These are phyloP conservation scores for Agriopis leucophaearia DNA, from an alignment of 2,888 invertebrate species.

Conservation along the genomic window DNA sequence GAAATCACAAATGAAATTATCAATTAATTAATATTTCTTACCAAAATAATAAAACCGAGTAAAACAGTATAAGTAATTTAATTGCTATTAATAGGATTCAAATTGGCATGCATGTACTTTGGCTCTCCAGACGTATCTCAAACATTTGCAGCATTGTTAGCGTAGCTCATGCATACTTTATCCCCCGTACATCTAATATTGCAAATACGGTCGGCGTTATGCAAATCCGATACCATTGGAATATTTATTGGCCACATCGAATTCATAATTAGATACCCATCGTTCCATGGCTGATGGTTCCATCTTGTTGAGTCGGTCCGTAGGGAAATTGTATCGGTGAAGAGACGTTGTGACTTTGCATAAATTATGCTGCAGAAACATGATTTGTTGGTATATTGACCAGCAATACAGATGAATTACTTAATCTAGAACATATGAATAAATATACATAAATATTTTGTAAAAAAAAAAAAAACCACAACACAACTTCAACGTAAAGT, in stretches of 20 bases:
- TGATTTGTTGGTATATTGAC: conserved; percentile 42
- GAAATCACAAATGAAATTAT: too few relatives aligned
- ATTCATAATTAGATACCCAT: conserved; percentile 78
- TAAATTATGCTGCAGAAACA: conserved; percentile 58
- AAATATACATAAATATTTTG: too few relatives aligned
- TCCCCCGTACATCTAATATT: conserved; percentile 39
- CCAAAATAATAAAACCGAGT: too few relatives aligned
- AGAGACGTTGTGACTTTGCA: conserved; percentile 70
- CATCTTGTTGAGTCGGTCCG: conserved; percentile 63
- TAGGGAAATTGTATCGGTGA: conserved; percentile 75
- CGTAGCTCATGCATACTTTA: conserved; percentile 32
- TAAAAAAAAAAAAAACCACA: too few relatives aligned
- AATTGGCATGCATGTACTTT: conserved; percentile 7
- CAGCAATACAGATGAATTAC: not conserved
- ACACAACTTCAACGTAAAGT: too few relatives aligned
- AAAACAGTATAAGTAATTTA: conserved; percentile 7
- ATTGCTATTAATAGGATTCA: conserved; percentile 17
- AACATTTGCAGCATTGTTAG: conserved; percentile 28
- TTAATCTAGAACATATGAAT: not conserved
- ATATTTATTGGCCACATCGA: conserved; percentile 81
- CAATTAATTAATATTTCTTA: too few relatives aligned
- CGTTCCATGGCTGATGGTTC: conserved; percentile 54
- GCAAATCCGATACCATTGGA: conserved; percentile 74
- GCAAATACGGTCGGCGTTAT: conserved; percentile 56
- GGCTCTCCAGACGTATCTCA: conserved; percentile 9